These are phyloP conservation scores for Pitangus sulphuratus DNA, from an alignment of 2,797 vertebrate species.

Conservation along the genomic window DNA sequence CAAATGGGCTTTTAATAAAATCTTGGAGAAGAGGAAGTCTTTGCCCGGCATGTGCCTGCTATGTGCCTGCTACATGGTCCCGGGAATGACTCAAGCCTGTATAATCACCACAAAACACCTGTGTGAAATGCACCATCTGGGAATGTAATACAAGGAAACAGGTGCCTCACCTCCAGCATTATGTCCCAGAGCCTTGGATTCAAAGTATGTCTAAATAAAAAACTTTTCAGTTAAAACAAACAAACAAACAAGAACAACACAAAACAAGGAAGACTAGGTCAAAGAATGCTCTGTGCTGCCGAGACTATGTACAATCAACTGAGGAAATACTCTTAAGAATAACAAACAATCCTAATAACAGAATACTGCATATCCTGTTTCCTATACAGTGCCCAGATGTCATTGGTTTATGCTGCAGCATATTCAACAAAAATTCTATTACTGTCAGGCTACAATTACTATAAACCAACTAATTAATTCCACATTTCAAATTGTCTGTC, in stretches of 20 bases:
- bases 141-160: not conserved
- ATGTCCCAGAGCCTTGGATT: not conserved
- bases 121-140: not conserved
- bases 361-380: not conserved
- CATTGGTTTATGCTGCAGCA: not conserved
- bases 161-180: not conserved
- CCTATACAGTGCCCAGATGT: not conserved
- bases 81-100: not conserved
- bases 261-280: not conserved
- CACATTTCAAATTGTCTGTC: not conserved
- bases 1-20: not conserved
- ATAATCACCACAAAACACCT: accelerated
- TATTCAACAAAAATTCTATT: not conserved
- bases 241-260: not conserved
- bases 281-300: not conserved
- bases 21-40: not conserved
- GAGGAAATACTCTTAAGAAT: not conserved
- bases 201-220: not conserved
- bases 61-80: accelerated
- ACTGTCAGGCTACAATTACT: not conserved
- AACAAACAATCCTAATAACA: not conserved
- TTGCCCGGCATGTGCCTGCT: not conserved
- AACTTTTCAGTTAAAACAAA: not conserved
- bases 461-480: constrained; percentile 12
- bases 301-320: not conserved